Evolutionary conservation across 2,797 vertebrate species (phyloP).

Genomic region (Crenichthys baileyi): DNA sequence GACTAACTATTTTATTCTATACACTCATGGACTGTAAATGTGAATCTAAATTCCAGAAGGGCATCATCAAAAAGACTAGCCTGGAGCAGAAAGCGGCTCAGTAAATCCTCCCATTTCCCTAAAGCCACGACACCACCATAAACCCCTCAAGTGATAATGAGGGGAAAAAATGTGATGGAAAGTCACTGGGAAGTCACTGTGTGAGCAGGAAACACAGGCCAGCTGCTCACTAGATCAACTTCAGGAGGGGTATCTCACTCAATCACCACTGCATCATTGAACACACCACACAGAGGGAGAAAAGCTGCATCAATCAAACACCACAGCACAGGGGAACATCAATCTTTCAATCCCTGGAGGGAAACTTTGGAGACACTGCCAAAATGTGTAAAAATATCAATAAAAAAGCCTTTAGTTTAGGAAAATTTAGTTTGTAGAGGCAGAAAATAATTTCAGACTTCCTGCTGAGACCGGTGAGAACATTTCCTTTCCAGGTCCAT

Average conservation of each 20-base stretch:
- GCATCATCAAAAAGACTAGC: conserved; percentile 30
- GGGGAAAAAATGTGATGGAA: conserved; percentile 43
- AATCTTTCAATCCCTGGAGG: conserved; percentile 45
- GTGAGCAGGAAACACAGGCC: conserved; percentile 44
- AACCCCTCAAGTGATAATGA: conserved; percentile 56
- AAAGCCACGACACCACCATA: conserved; percentile 44
- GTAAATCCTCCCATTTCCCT: conserved; percentile 45
- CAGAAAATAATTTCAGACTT: conserved; percentile 20
- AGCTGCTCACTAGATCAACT: conserved; percentile 69
- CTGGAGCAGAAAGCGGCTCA: conserved; percentile 24
- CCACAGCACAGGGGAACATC: conserved; percentile 45
- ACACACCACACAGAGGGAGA: conserved; percentile 57
- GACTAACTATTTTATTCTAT: conserved; percentile 16
- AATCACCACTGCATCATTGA: conserved; percentile 68
- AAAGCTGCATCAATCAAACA: conserved; percentile 71
- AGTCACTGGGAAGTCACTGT: conserved; percentile 53
- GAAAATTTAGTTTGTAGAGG: conserved; percentile 41
- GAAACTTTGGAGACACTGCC: conserved; percentile 53
- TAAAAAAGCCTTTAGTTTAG: conserved; percentile 56
- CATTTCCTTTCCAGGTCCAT: conserved; percentile 20
- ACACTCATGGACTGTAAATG: neutral
- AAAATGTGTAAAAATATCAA: conserved; percentile 62
- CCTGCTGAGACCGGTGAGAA: conserved; percentile 23
- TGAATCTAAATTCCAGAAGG: conserved; percentile 18
- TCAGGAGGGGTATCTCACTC: conserved; percentile 64